Base-by-base conservation (phyloP, 2,113 vertebrate genomes). In the Caranx melampygus region DNA sequence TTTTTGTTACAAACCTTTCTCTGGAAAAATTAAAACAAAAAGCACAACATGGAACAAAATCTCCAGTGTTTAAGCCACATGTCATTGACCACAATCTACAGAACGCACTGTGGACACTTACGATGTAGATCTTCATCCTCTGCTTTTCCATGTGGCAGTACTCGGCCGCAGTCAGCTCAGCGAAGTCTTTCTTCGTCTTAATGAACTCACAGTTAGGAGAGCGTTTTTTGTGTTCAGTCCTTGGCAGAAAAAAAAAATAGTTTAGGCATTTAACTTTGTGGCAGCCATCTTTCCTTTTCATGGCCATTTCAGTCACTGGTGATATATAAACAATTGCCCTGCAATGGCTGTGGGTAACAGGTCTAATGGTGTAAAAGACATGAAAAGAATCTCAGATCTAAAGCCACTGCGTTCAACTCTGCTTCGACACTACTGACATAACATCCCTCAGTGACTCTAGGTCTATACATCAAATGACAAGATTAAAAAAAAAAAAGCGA, bases 131-230 rank as follows among this genome's bases (percentile, higher is more conserved):
- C 77, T 88, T 93, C 21, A 96, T 75, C 14, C 96, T 83, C 3
- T 94, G 92, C 78, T 92, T 94, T 59, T 97, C 96, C 77, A 95
- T 82, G 18, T 86, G 83, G 54, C 84, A 94, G 64, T 92, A 95
- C 31, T 95, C 95, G 34, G 94, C 94, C 87, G 95, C 82, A 3
- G 94, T 95, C 52, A 97, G 83, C 21, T 95, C 83, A 0, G 89
- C 86, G 65, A 95, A 92, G 42, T 81, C 59, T 77, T 91, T 94
- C 59, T 84, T 87, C 80, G 94, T 87, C 31, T 71, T 82, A 51
- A 96, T 91, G 83, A 96, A 97, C 0, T 85, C 94, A 89, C 95
- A 96, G 57, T 91, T 75, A 2, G 86, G 90, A 11, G 84, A 91
- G 34, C 93, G 93, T 68, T 94, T 96, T 6, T 49, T 21, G 2